A percentile compares a stretch with the other conserved stretches of the same genome.
Evolutionary conservation across 2,113 vertebrate species (phyloP).

Genomic region (Sebastes schlegelii): DNA sequence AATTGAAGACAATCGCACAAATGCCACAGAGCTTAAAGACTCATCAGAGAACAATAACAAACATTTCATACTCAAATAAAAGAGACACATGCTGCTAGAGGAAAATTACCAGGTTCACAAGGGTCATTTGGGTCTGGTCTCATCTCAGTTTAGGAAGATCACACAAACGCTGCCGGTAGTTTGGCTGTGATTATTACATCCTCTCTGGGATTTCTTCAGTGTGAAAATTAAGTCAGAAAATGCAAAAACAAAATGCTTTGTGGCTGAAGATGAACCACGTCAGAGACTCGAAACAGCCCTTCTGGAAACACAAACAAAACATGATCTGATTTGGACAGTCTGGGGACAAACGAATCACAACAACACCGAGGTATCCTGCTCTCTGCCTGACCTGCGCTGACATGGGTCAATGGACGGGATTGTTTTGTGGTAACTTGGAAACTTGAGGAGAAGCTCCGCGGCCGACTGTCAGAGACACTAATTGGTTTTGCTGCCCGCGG

Average conservation of each 20-base stretch:
- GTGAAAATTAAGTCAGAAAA: conserved; percentile 13
- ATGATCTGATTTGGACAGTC: conserved; percentile 28
- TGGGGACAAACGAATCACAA: conserved; percentile 33
- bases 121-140: conserved; percentile 42
- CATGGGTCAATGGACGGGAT: conserved; percentile 47
- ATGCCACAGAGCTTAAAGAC: conserved; percentile 20
- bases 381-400: conserved; percentile 38
- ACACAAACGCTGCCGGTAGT: conserved; percentile 14
- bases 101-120: conserved; percentile 22
- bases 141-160: conserved; percentile 23
- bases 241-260: background rate
- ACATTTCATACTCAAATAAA: conserved; percentile 52
- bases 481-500: conserved; percentile 69
- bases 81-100: conserved; percentile 17
- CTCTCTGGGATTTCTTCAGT: conserved; percentile 18
- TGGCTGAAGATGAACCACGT: conserved; percentile 7
- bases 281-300: conserved; percentile 2
- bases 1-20: background rate
- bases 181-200: conserved; percentile 9
- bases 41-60: conserved; percentile 44
- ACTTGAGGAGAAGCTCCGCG: conserved; percentile 21
- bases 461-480: conserved; percentile 48
- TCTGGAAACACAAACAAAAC: conserved; percentile 34
- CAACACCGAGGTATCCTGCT: conserved; percentile 19
- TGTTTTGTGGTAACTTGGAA: conserved; percentile 47